phyloP scores from a whole-genome alignment of 2,797 vertebrate genomes.

The Pygocentrus nattereri region DNA sequence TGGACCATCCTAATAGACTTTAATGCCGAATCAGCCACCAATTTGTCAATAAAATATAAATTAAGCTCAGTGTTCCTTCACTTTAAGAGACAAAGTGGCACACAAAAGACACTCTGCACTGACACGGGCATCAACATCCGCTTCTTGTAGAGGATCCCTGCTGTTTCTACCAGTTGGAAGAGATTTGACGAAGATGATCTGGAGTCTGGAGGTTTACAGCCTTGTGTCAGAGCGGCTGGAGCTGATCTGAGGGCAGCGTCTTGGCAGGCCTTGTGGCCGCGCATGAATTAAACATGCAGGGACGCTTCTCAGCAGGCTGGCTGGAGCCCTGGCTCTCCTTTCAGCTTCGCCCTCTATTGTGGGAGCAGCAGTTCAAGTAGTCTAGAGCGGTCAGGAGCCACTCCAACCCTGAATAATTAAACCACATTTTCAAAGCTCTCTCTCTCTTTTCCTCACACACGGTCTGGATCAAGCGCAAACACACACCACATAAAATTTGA shows the following conservation, averaged over 20 bases:
- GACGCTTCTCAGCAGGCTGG: constrained; percentile 41
- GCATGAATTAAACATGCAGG: constrained; percentile 56
- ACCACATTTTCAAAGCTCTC: constrained; percentile 37
- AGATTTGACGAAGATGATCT: constrained; percentile 27
- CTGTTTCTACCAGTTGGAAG: background rate
- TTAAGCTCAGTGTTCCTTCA: constrained; percentile 8
- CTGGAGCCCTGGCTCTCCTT: constrained; percentile 46
- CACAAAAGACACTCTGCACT: background rate
- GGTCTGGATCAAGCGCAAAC: background rate
- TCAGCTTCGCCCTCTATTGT: constrained; percentile 28
- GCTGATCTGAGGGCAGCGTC: constrained; percentile 36
- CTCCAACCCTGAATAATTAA: constrained; percentile 63
- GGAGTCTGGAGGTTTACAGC: constrained; percentile 23
- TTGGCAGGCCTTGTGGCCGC: constrained; percentile 24
- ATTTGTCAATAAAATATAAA: constrained; percentile 25
- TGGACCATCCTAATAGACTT: background rate
- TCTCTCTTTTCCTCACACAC: background rate
- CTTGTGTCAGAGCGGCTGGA: constrained; percentile 20
- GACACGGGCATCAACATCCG: background rate
- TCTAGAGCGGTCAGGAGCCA: constrained; percentile 42
- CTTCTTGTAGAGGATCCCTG: background rate
- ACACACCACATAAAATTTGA: background rate
- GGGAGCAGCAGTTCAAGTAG: constrained; percentile 42
- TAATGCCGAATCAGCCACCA: constrained; percentile 17
- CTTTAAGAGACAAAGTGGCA: constrained; percentile 1